phyloP scores from a whole-genome alignment of 2,797 vertebrate genomes.

The Ciconia nigra region DNA sequence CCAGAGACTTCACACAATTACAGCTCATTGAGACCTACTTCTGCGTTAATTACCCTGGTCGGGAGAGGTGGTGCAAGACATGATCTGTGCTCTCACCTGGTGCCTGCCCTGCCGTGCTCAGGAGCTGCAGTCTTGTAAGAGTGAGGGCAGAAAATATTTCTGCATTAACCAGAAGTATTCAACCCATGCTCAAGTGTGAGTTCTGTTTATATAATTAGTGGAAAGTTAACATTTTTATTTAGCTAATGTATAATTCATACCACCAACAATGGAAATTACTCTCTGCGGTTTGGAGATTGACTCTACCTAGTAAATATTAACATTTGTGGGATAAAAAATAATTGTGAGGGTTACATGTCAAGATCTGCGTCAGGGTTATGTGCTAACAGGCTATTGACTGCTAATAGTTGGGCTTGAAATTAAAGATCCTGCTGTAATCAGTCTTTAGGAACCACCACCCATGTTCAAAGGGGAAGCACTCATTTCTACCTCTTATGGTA shows the following conservation, averaged over 20 bases:
- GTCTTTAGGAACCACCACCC: neutral
- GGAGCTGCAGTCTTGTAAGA: neutral
- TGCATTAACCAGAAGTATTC: neutral
- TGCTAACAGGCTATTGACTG: neutral
- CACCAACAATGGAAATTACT: neutral
- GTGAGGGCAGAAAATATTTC: neutral
- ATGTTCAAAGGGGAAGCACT: neutral
- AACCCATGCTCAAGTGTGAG: neutral
- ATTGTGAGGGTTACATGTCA: neutral
- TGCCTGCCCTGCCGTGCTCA: rapidly evolving
- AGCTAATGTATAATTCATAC: neutral
- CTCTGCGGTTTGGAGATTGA: neutral
- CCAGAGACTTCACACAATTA: neutral
- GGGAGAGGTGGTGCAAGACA: neutral
- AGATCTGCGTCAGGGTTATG: neutral
- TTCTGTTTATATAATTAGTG: neutral
- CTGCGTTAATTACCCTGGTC: neutral
- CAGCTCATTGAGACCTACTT: neutral
- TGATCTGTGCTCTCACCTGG: rapidly evolving
- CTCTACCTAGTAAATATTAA: neutral
- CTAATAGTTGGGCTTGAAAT: neutral
- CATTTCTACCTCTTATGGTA: neutral
- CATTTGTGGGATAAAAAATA: neutral
- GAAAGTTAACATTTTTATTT: neutral
- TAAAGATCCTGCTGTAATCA: neutral